These are phyloP conservation scores for Rhinolophus ferrumequinum DNA, from an alignment of 2,113 vertebrate species.

Conservation along the genomic window DNA sequence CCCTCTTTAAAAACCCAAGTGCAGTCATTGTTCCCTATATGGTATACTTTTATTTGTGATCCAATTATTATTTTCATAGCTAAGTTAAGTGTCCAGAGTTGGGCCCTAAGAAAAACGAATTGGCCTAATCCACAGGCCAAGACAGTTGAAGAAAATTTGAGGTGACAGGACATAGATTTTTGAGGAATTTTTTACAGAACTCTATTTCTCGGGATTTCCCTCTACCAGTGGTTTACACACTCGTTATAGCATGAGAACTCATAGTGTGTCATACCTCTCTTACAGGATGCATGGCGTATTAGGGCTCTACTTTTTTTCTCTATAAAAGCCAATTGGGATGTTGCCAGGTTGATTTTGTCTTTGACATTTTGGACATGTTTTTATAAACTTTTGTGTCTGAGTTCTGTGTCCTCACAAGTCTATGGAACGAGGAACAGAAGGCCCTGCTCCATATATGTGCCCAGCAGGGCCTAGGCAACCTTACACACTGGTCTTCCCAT, in stretches of 20 bases:
- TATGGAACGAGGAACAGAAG: neutral
- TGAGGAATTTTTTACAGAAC: neutral
- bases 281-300: neutral
- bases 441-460: neutral
- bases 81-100: neutral
- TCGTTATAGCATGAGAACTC: neutral
- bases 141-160: neutral
- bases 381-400: neutral
- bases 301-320: neutral
- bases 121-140: neutral
- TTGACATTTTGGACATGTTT: neutral
- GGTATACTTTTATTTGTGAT: neutral
- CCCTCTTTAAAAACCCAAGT: neutral
- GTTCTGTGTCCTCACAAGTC: neutral
- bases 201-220: neutral
- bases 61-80: neutral
- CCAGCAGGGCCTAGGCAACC: neutral
- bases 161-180: neutral
- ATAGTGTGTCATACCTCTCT: neutral
- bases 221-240: neutral
- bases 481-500: neutral
- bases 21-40: neutral
- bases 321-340: neutral
- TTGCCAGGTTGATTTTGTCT: neutral
- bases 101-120: neutral